These are phyloP conservation scores for Drosophila virilis DNA, from an alignment of 1,140 invertebrate genomes.

Conservation along the genomic window DNA sequence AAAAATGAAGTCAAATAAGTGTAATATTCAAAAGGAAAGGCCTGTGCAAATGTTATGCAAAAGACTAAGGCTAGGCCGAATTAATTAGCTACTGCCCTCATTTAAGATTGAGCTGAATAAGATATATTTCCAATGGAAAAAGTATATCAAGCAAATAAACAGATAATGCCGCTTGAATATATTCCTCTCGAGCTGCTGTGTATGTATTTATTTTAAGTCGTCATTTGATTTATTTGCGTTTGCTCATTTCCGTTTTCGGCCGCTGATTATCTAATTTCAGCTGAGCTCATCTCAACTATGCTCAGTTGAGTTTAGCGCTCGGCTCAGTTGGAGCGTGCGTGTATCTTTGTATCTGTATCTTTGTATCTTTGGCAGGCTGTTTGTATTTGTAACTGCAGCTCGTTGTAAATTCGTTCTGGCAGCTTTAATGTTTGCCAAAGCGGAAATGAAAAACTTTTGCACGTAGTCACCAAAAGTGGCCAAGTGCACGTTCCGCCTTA, in stretches of 20 bases:
- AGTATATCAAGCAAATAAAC: no score
- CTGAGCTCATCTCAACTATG: conserved; percentile 32
- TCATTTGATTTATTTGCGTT: conserved; percentile 72
- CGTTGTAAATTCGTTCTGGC: conserved; percentile 78
- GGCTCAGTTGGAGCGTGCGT: conserved; percentile 51
- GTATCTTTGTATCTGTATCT: conserved; percentile 34
- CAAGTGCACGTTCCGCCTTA: conserved; percentile 65
- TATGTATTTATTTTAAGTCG: conserved; percentile 8
- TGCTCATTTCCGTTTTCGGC: conserved; percentile 66
- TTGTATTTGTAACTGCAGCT: conserved; percentile 32
- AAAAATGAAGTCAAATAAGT: no score
- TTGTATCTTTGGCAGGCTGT: conserved; percentile 13
- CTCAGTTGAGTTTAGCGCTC: conserved; percentile 22
- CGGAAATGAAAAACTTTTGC: conserved; percentile 82
- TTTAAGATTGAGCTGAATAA: no score
- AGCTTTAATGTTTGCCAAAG: conserved; percentile 82
- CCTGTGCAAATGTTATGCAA: no score
- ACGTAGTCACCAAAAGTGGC: conserved; percentile 76
- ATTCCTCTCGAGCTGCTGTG: background rate
- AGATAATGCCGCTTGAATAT: no score
- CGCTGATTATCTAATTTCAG: no score
- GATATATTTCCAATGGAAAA: no score
- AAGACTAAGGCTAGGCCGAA: no score
- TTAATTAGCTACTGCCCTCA: no score
- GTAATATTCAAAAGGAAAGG: no score